These are phyloP conservation scores for Malurus splendens DNA, from an alignment of 2,797 vertebrate genomes.

Conservation along the genomic window DNA sequence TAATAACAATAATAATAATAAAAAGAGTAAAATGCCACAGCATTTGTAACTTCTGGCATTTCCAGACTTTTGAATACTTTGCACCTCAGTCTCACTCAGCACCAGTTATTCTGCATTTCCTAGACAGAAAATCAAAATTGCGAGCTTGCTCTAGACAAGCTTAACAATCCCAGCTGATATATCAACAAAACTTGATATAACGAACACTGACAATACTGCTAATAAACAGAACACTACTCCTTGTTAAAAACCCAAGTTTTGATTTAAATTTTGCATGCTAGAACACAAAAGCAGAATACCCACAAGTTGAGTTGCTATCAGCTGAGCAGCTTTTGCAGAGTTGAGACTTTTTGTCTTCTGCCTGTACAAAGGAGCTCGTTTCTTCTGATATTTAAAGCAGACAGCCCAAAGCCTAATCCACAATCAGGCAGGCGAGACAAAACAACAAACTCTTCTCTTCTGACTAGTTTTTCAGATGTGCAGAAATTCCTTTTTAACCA, in stretches of 20 bases:
- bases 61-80: not conserved
- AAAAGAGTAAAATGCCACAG: not conserved
- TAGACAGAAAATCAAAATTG: not conserved
- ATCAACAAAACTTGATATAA: not conserved
- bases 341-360: not conserved
- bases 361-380: not conserved
- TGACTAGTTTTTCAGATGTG: constrained; percentile 33
- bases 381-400: constrained; percentile 11
- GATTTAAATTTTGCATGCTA: not conserved
- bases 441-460: constrained; percentile 15
- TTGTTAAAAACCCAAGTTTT: not conserved
- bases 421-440: constrained; percentile 1
- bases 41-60: not conserved
- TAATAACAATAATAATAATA: not conserved
- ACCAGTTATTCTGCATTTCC: not conserved
- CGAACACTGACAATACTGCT: not conserved
- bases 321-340: not conserved
- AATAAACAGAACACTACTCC: not conserved
- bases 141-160: not conserved
- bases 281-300: not conserved
- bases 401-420: not conserved
- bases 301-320: not conserved
- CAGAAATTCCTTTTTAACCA: constrained; percentile 23
- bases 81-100: not conserved
- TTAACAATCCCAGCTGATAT: not conserved